These are phyloP conservation scores for Geotrupes spiniger DNA, from an alignment of 2,888 invertebrate genomes.

Conservation along the genomic window DNA sequence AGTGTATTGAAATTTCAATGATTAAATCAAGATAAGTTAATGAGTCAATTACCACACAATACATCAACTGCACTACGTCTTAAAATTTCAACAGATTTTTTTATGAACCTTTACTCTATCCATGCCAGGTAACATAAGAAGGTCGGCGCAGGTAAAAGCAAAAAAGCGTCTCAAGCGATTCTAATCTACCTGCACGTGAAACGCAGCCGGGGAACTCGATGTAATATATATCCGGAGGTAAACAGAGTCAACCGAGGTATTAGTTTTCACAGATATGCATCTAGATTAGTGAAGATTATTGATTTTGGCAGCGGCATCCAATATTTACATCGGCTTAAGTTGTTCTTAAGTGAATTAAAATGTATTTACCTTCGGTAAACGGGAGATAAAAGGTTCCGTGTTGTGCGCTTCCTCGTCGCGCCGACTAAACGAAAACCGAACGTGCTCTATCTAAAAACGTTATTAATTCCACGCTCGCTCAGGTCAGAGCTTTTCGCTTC, in stretches of 20 bases:
- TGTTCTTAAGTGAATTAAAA: constrained; percentile 41
- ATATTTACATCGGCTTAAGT: constrained; percentile 42
- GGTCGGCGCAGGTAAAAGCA: neutral
- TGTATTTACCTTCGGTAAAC: constrained; percentile 36
- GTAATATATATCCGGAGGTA: constrained; percentile 36
- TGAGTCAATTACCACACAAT: too few relatives aligned
- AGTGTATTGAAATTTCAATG: too few relatives aligned
- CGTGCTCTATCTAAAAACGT: too few relatives aligned
- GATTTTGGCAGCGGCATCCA: constrained; percentile 41
- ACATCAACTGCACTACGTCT: too few relatives aligned
- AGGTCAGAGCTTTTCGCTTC: too few relatives aligned
- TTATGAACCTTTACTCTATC: neutral
- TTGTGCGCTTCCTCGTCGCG: constrained; percentile 2
- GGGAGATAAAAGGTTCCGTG: constrained; percentile 19
- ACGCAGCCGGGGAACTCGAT: constrained; percentile 1
- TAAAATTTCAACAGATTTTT: too few relatives aligned
- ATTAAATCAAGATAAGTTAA: too few relatives aligned
- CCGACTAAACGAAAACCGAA: too few relatives aligned
- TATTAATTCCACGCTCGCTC: too few relatives aligned
- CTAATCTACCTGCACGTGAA: constrained; percentile 1
- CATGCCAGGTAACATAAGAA: neutral
- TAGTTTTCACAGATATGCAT: constrained; percentile 39
- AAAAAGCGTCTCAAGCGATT: too few relatives aligned
- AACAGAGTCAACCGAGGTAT: constrained; percentile 37
- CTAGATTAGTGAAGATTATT: constrained; percentile 39